Percentiles rank a stretch among this genome's conserved stretches.
phyloP scores from a whole-genome alignment of 2,888 invertebrate species.

The Crepidodera aurea region DNA sequence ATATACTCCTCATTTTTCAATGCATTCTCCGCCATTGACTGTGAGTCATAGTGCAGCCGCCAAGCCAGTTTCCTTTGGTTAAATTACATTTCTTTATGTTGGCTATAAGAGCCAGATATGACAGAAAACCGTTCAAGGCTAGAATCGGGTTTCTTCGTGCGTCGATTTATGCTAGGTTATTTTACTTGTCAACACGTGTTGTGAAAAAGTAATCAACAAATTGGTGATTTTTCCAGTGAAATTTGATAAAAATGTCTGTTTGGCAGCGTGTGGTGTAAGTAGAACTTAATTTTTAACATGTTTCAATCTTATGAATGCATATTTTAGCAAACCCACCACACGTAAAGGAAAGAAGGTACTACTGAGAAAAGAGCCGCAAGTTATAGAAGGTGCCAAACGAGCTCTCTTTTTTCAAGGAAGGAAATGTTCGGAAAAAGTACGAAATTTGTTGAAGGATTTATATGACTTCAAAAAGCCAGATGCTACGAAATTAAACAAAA shows the following conservation, averaged over 20 bases:
- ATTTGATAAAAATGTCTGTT: constrained; percentile 54
- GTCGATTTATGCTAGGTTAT: constrained; percentile 26
- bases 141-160: neutral
- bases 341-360: constrained; percentile 87
- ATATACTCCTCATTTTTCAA: no score
- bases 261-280: constrained; percentile 62
- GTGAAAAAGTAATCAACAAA: constrained; percentile 35
- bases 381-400: constrained; percentile 87
- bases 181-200: constrained; percentile 54
- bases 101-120: neutral
- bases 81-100: neutral
- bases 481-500: constrained; percentile 76
- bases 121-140: neutral
- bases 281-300: constrained; percentile 20
- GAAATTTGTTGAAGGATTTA: constrained; percentile 84
- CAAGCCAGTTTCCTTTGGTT: neutral
- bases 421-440: constrained; percentile 75
- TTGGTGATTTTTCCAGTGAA: constrained; percentile 25
- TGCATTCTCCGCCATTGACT: neutral
- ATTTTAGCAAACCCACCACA: constrained; percentile 84
- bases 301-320: constrained; percentile 16
- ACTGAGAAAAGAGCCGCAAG: constrained; percentile 82
- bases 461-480: constrained; percentile 88
- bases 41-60: neutral
- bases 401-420: constrained; percentile 86